phyloP scores from a whole-genome alignment of 2,113 vertebrate genomes.

The Sprattus sprattus region DNA sequence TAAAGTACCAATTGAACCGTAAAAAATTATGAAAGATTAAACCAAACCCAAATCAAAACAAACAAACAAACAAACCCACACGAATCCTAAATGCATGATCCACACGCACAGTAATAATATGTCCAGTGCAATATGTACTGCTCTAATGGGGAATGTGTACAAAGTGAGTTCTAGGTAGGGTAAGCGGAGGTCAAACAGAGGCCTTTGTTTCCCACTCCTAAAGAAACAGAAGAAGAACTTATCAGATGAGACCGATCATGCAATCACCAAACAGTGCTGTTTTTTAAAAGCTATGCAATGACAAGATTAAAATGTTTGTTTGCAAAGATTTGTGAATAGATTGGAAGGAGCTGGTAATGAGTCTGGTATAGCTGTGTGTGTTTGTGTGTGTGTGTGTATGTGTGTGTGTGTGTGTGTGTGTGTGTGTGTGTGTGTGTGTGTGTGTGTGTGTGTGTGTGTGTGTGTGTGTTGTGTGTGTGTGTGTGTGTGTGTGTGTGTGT shows the following conservation, averaged over 20 bases:
- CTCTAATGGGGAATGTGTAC: constrained; percentile 39
- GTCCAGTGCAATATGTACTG: constrained; percentile 45
- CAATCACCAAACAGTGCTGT: background rate
- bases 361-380: background rate
- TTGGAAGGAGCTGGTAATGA: background rate
- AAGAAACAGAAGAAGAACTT: background rate
- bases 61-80: background rate
- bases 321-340: background rate
- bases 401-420: too few species aligned
- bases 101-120: constrained; percentile 53
- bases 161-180: constrained; percentile 4
- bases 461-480: too few species aligned
- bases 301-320: background rate
- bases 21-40: constrained; percentile 27
- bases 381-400: too few species aligned
- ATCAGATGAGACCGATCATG: background rate
- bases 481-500: background rate
- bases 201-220: constrained; percentile 81
- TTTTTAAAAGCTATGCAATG: background rate
- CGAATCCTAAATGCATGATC: constrained; percentile 56
- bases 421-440: too few species aligned
- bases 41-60: constrained; percentile 24
- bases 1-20: constrained; percentile 25
- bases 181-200: constrained; percentile 55
- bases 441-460: too few species aligned